Base-by-base conservation (phyloP, 2,888 invertebrate genomes). In the Hypsopygia costalis region DNA sequence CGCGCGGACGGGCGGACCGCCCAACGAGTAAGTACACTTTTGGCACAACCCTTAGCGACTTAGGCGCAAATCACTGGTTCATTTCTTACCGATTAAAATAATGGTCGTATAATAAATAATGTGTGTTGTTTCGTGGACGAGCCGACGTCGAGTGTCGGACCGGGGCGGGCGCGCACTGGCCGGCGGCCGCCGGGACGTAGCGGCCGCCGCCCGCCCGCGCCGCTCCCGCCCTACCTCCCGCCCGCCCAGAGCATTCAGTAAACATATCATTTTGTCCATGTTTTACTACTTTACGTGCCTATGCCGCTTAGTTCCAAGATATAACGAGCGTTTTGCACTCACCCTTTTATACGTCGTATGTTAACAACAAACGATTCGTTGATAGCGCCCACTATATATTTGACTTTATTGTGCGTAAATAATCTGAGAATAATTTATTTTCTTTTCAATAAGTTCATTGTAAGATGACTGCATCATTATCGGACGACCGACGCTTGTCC, bases 111-210 rank as follows among this genome's bases (percentile, higher is more conserved):
- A 68, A 73, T 73, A 73, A n/a, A 74, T 70, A 74, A 62, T 62
- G 72, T 69, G 83, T 85, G 77, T 85, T 71, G 75, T 76, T 70
- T 82, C 77, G 81, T 78, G 73, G 86, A 87, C 83, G 87, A 88
- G 87, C 88, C 87, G 88, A 88, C 88, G 88, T 88, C 81, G 88
- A 88, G 87, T 88, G 87, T 87, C 83, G 87, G 83, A 78, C 81
- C 85, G 53, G 85, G 82, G 72, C 76, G 77, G 87, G 81, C 87
- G 88, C 80, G 87, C 86, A 87, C 87, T 87, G 85, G 51, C 58
- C 74, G 67, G 58, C 63, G 63, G 62, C 7, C 25, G 25, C 25
- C 25, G 25, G 5, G 66, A 60, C 52, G 54, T 52, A 52, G 47
- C 45, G 47, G 46, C 51, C 40, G 51, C 57, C 59, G 54, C 55